A percentile compares a stretch with the other conserved stretches of the same genome.
Evolutionary conservation across 1,140 invertebrate species (phyloP).

Genomic region (Anagrus nilaparvatae): DNA sequence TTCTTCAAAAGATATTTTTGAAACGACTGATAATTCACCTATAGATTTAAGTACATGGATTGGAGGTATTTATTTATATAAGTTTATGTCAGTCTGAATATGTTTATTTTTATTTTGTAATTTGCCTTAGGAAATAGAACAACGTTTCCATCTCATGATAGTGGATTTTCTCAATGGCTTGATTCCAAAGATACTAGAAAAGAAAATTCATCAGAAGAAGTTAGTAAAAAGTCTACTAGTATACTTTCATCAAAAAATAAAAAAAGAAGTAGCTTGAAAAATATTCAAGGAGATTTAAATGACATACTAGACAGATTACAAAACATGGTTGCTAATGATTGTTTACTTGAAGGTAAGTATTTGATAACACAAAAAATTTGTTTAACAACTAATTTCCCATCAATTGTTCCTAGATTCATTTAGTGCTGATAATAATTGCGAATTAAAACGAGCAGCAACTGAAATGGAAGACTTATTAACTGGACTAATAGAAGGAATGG

Average conservation of each 20-base stretch:
- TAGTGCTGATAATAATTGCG: constrained; percentile 33
- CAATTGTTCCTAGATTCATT: constrained; percentile 27
- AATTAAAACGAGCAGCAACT: constrained; percentile 34
- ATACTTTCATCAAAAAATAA: too few species aligned
- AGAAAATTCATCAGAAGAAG: too few species aligned
- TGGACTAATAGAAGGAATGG: constrained; percentile 36
- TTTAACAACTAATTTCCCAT: too few species aligned
- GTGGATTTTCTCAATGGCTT: constrained; percentile 39
- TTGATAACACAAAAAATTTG: background rate
- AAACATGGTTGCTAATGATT: constrained; percentile 43
- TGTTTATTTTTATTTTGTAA: constrained; percentile 5
- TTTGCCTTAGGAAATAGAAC: constrained; percentile 28
- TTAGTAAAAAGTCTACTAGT: too few species aligned
- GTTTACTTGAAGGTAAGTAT: constrained; percentile 33
- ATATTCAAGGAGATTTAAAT: constrained; percentile 44
- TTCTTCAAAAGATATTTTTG: constrained; percentile 11
- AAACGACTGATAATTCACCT: constrained; percentile 21
- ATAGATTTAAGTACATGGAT: constrained; percentile 41
- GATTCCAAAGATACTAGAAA: constrained; percentile 25
- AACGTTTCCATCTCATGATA: constrained; percentile 25
- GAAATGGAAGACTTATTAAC: constrained; percentile 38
- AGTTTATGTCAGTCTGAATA: background rate
- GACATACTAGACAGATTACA: constrained; percentile 43
- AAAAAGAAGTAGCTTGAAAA: constrained; percentile 39
- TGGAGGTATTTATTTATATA: constrained; percentile 27